These are phyloP conservation scores for Miichthys miiuy DNA, from an alignment of 2,797 vertebrate species.

Conservation along the genomic window DNA sequence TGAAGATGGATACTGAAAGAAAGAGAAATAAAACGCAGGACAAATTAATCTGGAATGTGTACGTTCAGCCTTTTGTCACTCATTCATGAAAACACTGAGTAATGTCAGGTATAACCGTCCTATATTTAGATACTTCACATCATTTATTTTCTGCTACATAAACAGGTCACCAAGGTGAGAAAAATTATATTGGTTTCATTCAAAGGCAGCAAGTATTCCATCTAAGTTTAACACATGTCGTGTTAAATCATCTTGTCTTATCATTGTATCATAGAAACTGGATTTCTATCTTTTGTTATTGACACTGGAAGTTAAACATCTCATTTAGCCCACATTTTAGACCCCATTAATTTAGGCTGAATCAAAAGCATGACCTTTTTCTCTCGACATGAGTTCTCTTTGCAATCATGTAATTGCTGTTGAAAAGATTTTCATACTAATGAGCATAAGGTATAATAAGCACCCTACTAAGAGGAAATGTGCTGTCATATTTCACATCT, in stretches of 20 bases:
- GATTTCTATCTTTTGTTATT: not conserved
- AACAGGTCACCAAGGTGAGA: not conserved
- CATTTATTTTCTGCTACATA: not conserved
- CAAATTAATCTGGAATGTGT: constrained; percentile 14
- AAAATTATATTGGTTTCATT: not conserved
- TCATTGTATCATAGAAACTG: not conserved
- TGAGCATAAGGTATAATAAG: constrained; percentile 7
- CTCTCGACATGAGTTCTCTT: constrained; percentile 18
- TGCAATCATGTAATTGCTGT: constrained; percentile 23
- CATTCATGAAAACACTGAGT: constrained; percentile 6
- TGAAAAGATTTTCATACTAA: constrained; percentile 3
- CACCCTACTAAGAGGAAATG: not conserved
- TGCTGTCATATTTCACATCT: constrained; percentile 14
- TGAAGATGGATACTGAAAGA: not conserved
- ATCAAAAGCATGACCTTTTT: constrained; percentile 12
- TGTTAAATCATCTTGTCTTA: not conserved
- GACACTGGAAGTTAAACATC: constrained; percentile 4
- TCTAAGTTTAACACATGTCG: not conserved
- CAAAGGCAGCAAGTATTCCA: no score
- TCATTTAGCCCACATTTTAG: not conserved
- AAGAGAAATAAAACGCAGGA: constrained; percentile 6
- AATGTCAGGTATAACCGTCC: constrained; percentile 8
- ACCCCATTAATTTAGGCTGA: not conserved
- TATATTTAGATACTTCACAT: not conserved
- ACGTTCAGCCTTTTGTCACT: not conserved